Evolutionary conservation across 2,113 vertebrate genomes (phyloP), one percentile per base, ranked within the genome.

Genomic region (Motacilla alba): DNA sequence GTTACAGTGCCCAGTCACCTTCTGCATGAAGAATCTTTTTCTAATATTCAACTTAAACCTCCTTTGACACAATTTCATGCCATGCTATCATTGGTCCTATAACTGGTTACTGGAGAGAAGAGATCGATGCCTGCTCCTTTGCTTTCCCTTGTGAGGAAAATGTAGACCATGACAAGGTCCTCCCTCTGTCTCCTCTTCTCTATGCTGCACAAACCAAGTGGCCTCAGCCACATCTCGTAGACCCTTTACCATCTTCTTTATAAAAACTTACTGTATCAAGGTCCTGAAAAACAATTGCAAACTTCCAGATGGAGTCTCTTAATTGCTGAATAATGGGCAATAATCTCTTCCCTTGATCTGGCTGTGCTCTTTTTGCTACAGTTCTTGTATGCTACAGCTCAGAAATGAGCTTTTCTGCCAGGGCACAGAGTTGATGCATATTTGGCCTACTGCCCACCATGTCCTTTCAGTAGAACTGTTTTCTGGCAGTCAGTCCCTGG

Each of bases 161-260:
- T 14, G 10, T 13, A 33, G 22, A 49, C 15, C 27, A 31, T 19
- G 22, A 43, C 3, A 5, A 69, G 11, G 15, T 69, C 18, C 69
- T 12, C 15, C 6, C 15, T 49, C 21, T 23, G 10, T 43, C 15
- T 43, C 30, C 7, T 37, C 30, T 70, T 79, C 46, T 60, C 13
- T 26, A 33, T 27, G 26, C 31, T 56, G 7, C 43, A 33, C 26
- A 49, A 76, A 69, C 14, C 15, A 43, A 28, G 12, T 0, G 0
- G 9, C 22, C 12, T 69, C 35, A 69, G 41, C 2, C 26, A 43
- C 1, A 1, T 39, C 21, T n/a, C 2, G 0, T 10, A 27, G 47
- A 47, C 5, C 3, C 15, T 47, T 47, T 39, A 9, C n/a, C 11
- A 55, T 55, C 47, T 60, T 59, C n/a, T 55, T 55, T 90, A 66